Conservation (phyloP, 2,888 invertebrate species). For the Lycophotia porphyrea region DNA sequence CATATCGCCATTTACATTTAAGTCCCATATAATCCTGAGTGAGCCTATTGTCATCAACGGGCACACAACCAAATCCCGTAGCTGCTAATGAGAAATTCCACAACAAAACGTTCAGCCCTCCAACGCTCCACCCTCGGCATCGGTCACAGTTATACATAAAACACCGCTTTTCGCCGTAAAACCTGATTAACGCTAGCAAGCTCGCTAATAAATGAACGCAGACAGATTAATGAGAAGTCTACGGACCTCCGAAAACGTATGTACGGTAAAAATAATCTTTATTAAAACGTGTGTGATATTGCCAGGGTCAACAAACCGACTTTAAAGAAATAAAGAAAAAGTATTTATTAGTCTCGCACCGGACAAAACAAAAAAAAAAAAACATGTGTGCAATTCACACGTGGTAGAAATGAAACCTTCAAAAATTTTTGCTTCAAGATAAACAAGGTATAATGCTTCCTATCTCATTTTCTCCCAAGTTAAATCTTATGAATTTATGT, state of each 20-base stretch:
- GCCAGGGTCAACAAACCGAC: no score
- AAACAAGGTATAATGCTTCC: no score
- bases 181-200: neutral
- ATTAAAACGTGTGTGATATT: neutral
- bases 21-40: neutral
- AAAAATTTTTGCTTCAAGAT: no score
- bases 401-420: no score
- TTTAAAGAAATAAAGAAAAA: no score
- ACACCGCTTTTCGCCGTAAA: neutral
- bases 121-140: no score
- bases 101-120: neutral
- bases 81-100: neutral
- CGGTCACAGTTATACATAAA: neutral
- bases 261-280: neutral
- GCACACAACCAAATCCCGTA: neutral
- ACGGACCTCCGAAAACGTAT: neutral
- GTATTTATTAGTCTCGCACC: no score
- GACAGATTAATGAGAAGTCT: neutral
- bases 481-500: no score
- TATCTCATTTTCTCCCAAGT: no score
- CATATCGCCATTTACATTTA: neutral
- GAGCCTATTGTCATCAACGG: neutral
- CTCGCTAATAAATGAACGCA: slow-evolving; percentile 20
- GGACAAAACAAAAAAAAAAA: no score
- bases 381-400: no score